These are phyloP conservation scores for Bombus vancouverensis DNA, from an alignment of 1,140 invertebrate genomes.

Conservation along the genomic window DNA sequence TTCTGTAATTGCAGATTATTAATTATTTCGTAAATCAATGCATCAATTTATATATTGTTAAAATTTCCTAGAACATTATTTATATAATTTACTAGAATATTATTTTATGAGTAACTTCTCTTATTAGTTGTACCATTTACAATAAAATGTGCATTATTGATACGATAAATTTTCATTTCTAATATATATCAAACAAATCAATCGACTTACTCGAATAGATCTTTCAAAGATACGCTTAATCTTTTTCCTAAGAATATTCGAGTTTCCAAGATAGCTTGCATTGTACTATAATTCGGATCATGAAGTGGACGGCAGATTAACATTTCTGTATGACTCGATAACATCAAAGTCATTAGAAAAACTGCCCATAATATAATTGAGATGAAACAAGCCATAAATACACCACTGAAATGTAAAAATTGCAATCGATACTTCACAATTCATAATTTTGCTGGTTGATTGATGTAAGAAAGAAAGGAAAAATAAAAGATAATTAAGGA, in stretches of 20 bases:
- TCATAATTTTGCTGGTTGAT: neutral
- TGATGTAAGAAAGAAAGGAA: neutral
- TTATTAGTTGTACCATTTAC: no score
- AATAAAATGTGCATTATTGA: neutral
- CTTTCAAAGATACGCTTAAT: slow-evolving; percentile 73
- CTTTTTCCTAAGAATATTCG: slow-evolving; percentile 73
- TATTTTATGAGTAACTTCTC: no score
- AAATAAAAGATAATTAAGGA: neutral
- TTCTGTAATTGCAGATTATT: slow-evolving; percentile 78
- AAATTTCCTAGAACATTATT: no score
- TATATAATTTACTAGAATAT: no score
- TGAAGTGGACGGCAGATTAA: slow-evolving; percentile 77
- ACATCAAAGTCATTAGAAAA: slow-evolving; percentile 67
- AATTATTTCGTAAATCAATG: neutral
- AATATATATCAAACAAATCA: neutral
- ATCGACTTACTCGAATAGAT: slow-evolving; percentile 74
- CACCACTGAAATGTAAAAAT: slow-evolving; percentile 68
- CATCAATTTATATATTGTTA: no score
- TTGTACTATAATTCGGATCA: slow-evolving; percentile 75
- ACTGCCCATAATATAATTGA: slow-evolving; percentile 77
- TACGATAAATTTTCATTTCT: neutral
- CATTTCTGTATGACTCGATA: slow-evolving; percentile 77
- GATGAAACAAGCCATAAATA: slow-evolving; percentile 73
- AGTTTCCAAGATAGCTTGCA: slow-evolving; percentile 77
- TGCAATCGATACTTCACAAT: neutral